Conservation (phyloP, 2,888 invertebrate genomes). For the Noctua fimbriata region DNA sequence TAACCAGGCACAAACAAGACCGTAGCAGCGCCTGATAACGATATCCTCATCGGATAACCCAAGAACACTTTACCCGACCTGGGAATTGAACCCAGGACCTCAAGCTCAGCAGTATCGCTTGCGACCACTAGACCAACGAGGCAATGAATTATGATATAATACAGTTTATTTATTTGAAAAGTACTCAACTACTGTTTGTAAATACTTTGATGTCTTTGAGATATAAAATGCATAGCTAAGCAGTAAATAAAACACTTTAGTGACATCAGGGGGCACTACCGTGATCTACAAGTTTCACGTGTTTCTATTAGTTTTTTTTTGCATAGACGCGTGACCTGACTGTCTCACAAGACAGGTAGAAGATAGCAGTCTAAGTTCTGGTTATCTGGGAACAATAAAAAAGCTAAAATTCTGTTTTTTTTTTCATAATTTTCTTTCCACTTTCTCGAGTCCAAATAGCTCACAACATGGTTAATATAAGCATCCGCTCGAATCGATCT, state of each 20-base stretch:
- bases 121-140: not conserved
- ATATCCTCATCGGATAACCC: not conserved
- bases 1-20: not conserved
- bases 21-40: not conserved
- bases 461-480: too few relatives aligned
- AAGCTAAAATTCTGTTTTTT: too few relatives aligned
- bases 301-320: conserved; percentile 39
- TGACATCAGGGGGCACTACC: conserved; percentile 6
- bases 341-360: not conserved
- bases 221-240: conserved; percentile 19
- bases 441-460: too few relatives aligned
- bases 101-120: not conserved
- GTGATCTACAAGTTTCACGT: conserved; percentile 34
- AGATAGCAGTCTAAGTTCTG: not conserved
- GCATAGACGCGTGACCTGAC: conserved; percentile 38
- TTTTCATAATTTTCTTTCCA: too few relatives aligned
- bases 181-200: not conserved
- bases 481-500: too few relatives aligned
- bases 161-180: conserved; percentile 1
- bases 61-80: not conserved
- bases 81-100: not conserved
- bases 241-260: conserved; percentile 28
- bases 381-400: not conserved
- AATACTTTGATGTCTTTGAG: conserved; percentile 15
- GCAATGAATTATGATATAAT: not conserved